Evolutionary conservation across 2,888 invertebrate species (phyloP), one percentile per base, ranked within the genome.

Genomic region (Chironomus tentans): DNA sequence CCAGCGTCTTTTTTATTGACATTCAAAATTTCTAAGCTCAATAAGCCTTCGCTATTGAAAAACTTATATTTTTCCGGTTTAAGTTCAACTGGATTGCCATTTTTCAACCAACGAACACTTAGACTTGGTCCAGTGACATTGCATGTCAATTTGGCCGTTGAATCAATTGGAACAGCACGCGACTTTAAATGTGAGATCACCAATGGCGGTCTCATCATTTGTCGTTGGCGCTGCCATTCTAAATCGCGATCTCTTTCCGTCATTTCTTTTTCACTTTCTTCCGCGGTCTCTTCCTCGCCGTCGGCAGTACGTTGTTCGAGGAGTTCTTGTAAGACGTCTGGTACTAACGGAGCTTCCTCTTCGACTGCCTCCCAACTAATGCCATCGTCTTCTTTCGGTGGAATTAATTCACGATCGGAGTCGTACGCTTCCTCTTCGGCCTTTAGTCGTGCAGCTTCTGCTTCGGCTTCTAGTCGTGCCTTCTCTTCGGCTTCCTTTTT

Each of bases 131-230:
- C 91, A 12, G 92, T 85, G 1, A 93, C 88, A 78, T 90, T 91
- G 81, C 94, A 94, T 0, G 91, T 92, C 7, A 95, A 83, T 83
- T 92, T 92, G 3, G 92, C 90, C 79, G 90, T 87, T 13, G 91
- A 90, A 0, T 91, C 91, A 80, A 89, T 88, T 0, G 90, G 89
- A 13, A 92, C 90, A 1, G 90, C 90, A 81, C 92, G 87, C 79
- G 93, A 91, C 15, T 91, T 91, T 76, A 95, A 84, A 75, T 87
- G 87, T 0, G 91, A 91, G 28, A 74, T 74, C 70, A 91, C 91
- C 80, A 95, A 91, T 76, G 87, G 86, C 0, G 94, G 92, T 80
- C 90, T 90, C 79, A 77, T 48, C 76, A 77, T 68, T 72, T 73
- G 68, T 62, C 84, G 81, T 68, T 81, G 80, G n/a, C 81, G 82